phyloP scores from a whole-genome alignment of 2,113 vertebrate species.

The Oncorhynchus clarkii region DNA sequence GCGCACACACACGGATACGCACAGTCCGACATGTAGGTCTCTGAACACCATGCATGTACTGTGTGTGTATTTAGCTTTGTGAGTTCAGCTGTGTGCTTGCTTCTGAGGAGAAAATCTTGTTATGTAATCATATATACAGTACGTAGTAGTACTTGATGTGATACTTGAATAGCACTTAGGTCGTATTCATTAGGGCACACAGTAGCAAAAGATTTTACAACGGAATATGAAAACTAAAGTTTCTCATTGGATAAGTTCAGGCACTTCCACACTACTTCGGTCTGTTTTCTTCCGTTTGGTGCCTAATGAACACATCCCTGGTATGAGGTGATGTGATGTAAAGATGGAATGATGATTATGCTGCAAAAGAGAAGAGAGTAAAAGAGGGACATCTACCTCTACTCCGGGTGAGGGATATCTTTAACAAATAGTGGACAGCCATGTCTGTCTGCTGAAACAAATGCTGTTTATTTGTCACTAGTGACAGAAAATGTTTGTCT shows the following conservation, averaged over 20 bases:
- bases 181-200: too few species aligned
- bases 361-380: conserved; percentile 31
- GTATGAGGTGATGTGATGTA: conserved; percentile 25
- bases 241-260: too few species aligned
- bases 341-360: conserved; percentile 27
- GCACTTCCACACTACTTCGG: too few species aligned
- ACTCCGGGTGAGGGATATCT: conserved; percentile 47
- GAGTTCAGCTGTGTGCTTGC: conserved; percentile 24
- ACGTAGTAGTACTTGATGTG: conserved; percentile 23
- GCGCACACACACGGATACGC: neutral
- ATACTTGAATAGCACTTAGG: conserved; percentile 11
- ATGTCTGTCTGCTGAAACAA: conserved; percentile 32
- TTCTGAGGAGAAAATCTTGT: neutral
- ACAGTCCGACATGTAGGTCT: neutral
- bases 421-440: conserved; percentile 42
- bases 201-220: too few species aligned
- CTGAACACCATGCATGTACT: conserved; percentile 19
- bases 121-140: neutral
- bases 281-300: too few species aligned
- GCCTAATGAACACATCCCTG: too few species aligned
- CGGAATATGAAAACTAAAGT: too few species aligned
- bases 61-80: conserved; percentile 11
- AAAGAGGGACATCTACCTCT: conserved; percentile 66
- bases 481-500: conserved; percentile 45
- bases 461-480: conserved; percentile 48